Base-by-base conservation (phyloP, 1,140 invertebrate species). In the Drosophila mauritiana region DNA sequence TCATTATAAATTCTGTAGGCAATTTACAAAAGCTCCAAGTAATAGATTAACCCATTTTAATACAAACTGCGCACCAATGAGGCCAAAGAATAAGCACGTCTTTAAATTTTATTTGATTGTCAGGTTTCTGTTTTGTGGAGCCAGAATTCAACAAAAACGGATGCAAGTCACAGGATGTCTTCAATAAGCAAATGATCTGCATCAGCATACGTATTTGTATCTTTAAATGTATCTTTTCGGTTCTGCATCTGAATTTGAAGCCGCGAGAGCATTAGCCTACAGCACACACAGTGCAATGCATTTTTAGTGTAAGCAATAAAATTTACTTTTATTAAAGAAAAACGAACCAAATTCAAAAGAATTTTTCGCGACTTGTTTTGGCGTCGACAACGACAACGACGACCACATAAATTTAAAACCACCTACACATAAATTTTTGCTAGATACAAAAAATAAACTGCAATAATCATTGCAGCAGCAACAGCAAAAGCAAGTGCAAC, bases 261-360 rank as follows among this genome's bases (percentile, higher is more conserved):
- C 40, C 3, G 15, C 34, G 64, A 68, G 63, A 69, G 48, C 65
- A 69, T 54, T 68, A 69, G 48, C 55, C 42, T 49, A 43, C 36
- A 5, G 13, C 25, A 15, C 7, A 51, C 3, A n/a, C 48, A 17
- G n/a, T 12, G 40, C 54, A 64, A 34, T 36, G 49, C 76, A 62
- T 59, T 78, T 86, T 88, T 72, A 88, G 79, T 88, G 83, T 89
- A 86, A 83, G 84, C 84, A 69, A 88, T 88, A 88, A 89, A 89
- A 88, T 88, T 89, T 88, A 83, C 72, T 88, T 88, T 88, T 88
- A 88, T 88, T 88, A 89, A 89, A 89, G 83, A 83, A 89, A 86
- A 88, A 77, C 83, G 83, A 83, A 88, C 74, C 83, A 69, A 88
- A 89, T 88, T 89, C 84, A 77, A 88, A 88, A 89, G 83, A 88